phyloP scores from a whole-genome alignment of 2,113 vertebrate species.

The Syngnathoides biaculeatus region DNA sequence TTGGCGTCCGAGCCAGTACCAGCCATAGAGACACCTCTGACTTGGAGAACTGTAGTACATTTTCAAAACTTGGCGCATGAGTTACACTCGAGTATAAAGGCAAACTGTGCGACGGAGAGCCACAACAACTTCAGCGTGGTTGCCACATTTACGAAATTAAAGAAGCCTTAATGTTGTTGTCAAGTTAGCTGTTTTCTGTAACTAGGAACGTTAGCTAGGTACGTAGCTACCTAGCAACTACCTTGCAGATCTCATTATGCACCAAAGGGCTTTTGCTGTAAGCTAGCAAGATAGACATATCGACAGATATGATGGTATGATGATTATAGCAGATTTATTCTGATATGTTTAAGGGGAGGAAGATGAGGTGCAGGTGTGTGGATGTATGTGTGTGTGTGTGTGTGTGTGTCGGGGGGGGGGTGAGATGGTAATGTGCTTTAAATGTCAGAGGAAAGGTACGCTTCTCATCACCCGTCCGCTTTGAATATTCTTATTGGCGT shows the following conservation, averaged over 20 bases:
- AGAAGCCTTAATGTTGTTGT: background rate
- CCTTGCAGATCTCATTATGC: background rate
- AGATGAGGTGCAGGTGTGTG: background rate
- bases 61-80: too few species aligned
- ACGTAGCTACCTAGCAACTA: constrained; percentile 6
- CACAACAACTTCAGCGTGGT: too few species aligned
- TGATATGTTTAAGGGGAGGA: background rate
- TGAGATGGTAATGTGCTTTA: constrained; percentile 80
- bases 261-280: too few species aligned
- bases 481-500: constrained; percentile 82
- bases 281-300: constrained; percentile 6
- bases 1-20: too few species aligned
- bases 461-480: constrained; percentile 77
- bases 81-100: too few species aligned
- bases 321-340: constrained; percentile 8
- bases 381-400: too few species aligned
- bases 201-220: background rate
- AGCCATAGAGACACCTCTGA: too few species aligned
- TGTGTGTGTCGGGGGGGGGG: constrained; percentile 33
- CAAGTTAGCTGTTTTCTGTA: background rate
- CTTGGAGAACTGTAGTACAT: too few species aligned
- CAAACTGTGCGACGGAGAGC: too few species aligned
- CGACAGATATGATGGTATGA: background rate
- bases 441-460: constrained; percentile 78
- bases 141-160: too few species aligned